Percentiles rank a stretch among this genome's conserved stretches.
phyloP scores from a whole-genome alignment of 2,888 invertebrate genomes.

The Drosophila meridiana region DNA sequence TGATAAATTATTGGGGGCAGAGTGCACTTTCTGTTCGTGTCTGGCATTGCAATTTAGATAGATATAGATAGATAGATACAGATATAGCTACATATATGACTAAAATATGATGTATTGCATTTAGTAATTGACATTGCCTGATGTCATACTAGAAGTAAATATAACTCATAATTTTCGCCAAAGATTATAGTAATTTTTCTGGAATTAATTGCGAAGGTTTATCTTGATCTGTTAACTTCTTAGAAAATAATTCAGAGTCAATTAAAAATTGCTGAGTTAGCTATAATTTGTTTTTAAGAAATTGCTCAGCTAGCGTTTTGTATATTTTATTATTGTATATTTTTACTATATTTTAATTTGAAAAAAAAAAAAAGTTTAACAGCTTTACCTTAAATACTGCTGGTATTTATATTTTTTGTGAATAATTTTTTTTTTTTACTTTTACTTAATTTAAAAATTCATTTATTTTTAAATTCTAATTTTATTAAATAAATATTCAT shows the following conservation, averaged over 20 bases:
- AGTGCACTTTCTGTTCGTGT: slow-evolving; percentile 37
- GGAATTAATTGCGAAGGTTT: not conserved
- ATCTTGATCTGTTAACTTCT: not conserved
- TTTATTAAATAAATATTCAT: too few species aligned
- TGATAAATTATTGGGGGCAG: slow-evolving; percentile 35
- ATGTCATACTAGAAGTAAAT: slow-evolving; percentile 42
- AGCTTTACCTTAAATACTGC: not conserved
- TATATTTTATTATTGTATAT: not conserved
- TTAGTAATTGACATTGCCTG: slow-evolving; percentile 34
- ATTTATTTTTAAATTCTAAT: too few species aligned
- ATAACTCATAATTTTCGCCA: slow-evolving; percentile 6
- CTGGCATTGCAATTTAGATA: slow-evolving; percentile 24
- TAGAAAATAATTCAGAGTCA: not conserved
- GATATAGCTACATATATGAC: slow-evolving; percentile 3
- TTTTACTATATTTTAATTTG: not conserved
- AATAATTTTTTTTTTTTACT: not conserved
- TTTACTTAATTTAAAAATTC: not conserved
- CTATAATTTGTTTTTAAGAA: not conserved
- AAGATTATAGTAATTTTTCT: slow-evolving; percentile 10
- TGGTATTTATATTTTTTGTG: not conserved
- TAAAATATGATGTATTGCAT: slow-evolving; percentile 25
- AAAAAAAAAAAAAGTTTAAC: not conserved
- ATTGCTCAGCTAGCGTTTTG: not conserved
- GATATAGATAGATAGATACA: slow-evolving; percentile 15
- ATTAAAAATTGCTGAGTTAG: not conserved